Evolutionary conservation across 2,113 vertebrate genomes (phyloP).

Genomic region (Anhinga rufa): DNA sequence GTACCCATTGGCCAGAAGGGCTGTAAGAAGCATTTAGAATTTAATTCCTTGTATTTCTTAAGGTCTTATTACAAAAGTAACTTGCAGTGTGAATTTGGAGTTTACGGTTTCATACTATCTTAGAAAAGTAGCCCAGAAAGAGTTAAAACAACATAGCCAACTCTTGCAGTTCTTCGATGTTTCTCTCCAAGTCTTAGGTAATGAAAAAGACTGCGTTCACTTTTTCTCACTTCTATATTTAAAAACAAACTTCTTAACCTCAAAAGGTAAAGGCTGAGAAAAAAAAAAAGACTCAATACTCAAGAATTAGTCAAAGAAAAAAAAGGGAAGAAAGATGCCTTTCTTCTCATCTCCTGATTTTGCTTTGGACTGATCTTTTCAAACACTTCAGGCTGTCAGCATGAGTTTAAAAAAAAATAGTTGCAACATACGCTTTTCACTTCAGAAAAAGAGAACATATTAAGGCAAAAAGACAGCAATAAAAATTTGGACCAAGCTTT

Average conservation of each 20-base stretch:
- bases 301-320: not conserved
- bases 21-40: constrained; percentile 63
- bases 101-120: not conserved
- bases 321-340: not conserved
- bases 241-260: not conserved
- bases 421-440: not conserved
- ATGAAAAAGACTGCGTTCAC: not conserved
- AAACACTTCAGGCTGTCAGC: not conserved
- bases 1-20: constrained; percentile 99
- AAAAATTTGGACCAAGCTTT: not conserved
- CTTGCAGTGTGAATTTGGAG: not conserved
- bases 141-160: not conserved
- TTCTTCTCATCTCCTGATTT: not conserved
- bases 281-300: not conserved
- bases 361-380: not conserved
- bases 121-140: not conserved
- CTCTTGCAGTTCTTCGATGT: not conserved
- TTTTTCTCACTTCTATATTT: not conserved
- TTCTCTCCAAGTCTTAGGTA: not conserved
- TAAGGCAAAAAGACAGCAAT: not conserved
- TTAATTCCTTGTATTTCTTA: not conserved
- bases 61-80: not conserved
- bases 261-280: not conserved
- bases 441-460: not conserved
- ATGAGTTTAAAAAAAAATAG: not conserved